Base-by-base conservation (phyloP, 2,888 invertebrate genomes). In the Ophion ellenae region DNA sequence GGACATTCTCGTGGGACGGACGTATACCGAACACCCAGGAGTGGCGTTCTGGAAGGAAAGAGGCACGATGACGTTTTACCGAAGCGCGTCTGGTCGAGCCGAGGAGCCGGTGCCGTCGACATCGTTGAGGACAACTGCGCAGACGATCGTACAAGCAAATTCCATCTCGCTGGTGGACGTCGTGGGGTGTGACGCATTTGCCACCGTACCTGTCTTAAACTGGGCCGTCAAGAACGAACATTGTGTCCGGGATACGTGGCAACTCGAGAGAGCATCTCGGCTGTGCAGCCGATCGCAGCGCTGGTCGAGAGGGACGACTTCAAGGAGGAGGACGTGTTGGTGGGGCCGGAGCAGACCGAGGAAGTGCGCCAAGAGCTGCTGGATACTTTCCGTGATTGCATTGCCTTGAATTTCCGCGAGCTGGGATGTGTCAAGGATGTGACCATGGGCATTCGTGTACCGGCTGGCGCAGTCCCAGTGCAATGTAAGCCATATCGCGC, bases 401-500 rank as follows among this genome's bases (percentile, higher is more conserved):
- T 76, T 0, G 45, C 64, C 24, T n/a, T n/a, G 53, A 64, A 14
- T 47, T 24, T 32, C 17, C 40, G 32, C 3, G 64, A 76, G 4
- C 14, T 47, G 9, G 64, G 64, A 0, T 64, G 40, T 10, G 45
- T 36, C 2, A 17, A 36, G 3, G 28, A 76, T 0, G n/a, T 76
- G 0, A 2, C 5, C 3, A 76, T 76, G 53, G 53, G 69, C 0
- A 77, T 67, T 10, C 24, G 14, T 1, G 53, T 53, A 20, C 57
- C 10, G 20, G 24, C 36, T 0, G 47, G n/a, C 11, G 28, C 61
- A 14, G n/a, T 11, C 2, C 79, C 79, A 1, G 57, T 80, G 11
- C 45, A 36, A 1, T 47, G 59, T 3, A 83, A 76, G 24, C 83
- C 77, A 4, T 82, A 82, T 17, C 71, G 82, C 1, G 66, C 77